Base-by-base conservation (phyloP, 2,888 invertebrate species). In the Bimastos eiseni region DNA sequence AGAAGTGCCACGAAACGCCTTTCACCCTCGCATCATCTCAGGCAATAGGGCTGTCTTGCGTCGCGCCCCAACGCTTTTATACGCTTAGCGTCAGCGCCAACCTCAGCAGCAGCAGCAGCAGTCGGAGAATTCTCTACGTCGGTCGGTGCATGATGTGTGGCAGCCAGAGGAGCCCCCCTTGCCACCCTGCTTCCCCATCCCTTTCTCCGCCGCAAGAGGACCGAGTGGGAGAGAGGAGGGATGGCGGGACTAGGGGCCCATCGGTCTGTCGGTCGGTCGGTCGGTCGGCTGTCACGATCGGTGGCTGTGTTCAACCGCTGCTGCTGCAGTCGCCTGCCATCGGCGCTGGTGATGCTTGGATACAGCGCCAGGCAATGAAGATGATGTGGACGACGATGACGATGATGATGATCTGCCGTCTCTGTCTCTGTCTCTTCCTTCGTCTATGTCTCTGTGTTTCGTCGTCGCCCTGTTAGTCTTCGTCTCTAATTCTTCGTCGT, bases 371-470 rank as follows among this genome's bases (percentile, higher is more conserved):
- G 70, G 70, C 70, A 70, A n/a, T 70, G 70, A 70, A 8, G n/a
- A 70, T 30, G 70, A 70, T 70, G 70, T n/a, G 30, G n/a, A 70
- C 70, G 70, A 70, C n/a, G 70, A 70, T 13, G 70, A 70, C n/a
- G 70, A 70, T 70, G 70, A 70, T 70, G 70, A 70, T 70, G 70
- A 70, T 70, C 70, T 70, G 70, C 70, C 70, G 24, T 55, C 55
- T 55, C 55, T 55, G 6, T 70, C 30, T 70, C 70, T n/a, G 70
- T 70, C 70, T 70, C 30, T 70, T 70, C 17, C 8, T n/a, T n/a
- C 70, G n/a, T 70, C 70, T 70, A 17, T 70, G 30, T n/a, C 30
- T 70, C 70, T 70, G 70, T 70, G 70, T 70, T 70, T 70, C 70
- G 30, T 70, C 70, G n/a, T 70, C 30, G 13, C n/a, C 0, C 70